Conservation (phyloP, 2,113 vertebrate species). For the Cryptotis parvus region DNA sequence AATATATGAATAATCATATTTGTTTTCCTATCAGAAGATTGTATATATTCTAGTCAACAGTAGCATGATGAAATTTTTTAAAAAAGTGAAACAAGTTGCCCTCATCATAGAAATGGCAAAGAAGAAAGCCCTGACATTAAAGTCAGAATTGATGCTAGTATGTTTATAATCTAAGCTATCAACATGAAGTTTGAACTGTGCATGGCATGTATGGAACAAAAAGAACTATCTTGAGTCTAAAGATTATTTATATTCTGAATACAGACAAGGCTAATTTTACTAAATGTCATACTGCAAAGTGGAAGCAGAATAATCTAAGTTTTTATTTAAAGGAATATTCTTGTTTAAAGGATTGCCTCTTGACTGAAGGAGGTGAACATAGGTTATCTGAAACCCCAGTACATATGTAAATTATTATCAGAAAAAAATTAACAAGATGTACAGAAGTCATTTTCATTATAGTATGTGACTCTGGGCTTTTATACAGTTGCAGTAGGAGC, state of each 20-base stretch:
- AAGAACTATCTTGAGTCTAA: neutral
- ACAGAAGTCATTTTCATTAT: neutral
- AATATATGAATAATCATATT: neutral
- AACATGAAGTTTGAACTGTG: neutral
- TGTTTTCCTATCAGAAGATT: neutral
- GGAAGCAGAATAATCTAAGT: too few relatives aligned
- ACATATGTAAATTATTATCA: neutral
- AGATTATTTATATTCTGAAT: neutral
- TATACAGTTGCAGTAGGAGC: neutral
- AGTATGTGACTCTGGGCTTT: neutral
- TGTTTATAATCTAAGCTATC: neutral
- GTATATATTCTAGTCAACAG: neutral
- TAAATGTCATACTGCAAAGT: neutral
- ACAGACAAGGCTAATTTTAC: neutral
- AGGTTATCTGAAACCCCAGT: neutral
- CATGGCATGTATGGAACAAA: neutral
- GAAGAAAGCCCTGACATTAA: neutral
- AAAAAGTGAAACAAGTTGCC: neutral
- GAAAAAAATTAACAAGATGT: conserved; percentile 3
- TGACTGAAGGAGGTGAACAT: neutral
- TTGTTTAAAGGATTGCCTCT: neutral
- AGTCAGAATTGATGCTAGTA: neutral
- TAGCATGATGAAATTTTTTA: neutral
- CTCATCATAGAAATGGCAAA: neutral
- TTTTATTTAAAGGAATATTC: too few relatives aligned